Percentiles rank a stretch among this genome's conserved stretches.
phyloP scores from a whole-genome alignment of 2,113 vertebrate species.

The Hyperopisus bebe region DNA sequence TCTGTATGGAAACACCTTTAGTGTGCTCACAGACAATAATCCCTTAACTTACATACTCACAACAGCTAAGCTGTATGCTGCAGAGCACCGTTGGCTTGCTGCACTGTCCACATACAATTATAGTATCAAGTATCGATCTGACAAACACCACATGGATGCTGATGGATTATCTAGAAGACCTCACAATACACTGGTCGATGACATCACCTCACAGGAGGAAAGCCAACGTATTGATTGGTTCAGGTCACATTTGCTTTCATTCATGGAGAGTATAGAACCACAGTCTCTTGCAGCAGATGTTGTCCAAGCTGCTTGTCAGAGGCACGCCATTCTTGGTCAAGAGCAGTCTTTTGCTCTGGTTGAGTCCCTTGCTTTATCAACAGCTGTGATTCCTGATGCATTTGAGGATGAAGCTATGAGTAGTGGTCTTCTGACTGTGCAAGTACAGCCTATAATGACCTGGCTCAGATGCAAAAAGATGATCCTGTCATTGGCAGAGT shows the following conservation, averaged over 20 bases:
- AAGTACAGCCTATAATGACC: not conserved
- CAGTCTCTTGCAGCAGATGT: not conserved
- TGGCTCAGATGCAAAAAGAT: not conserved
- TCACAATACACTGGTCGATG: not conserved
- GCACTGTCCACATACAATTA: constrained; percentile 18
- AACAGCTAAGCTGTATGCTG: constrained; percentile 2
- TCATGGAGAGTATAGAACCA: not conserved
- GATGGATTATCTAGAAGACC: constrained; percentile 5
- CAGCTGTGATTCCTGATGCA: not conserved
- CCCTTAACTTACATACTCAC: constrained; percentile 23
- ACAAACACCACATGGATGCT: constrained; percentile 12
- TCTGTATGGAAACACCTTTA: not conserved
- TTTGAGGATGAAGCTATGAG: not conserved
- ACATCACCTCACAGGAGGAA: not conserved
- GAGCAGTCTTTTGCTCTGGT: not conserved
- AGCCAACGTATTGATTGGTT: not conserved
- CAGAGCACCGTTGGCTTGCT: constrained; percentile 17
- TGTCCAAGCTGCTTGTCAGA: not conserved
- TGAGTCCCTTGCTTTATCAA: not conserved
- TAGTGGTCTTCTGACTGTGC: not conserved
- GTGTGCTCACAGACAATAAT: constrained; percentile 12
- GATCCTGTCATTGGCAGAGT: not conserved
- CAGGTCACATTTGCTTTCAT: not conserved
- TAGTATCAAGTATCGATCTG: constrained; percentile 12
- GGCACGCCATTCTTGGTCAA: not conserved